Evolutionary conservation across 2,797 vertebrate species (phyloP), one percentile per base, ranked within the genome.

Genomic region (Acanthis flammea): DNA sequence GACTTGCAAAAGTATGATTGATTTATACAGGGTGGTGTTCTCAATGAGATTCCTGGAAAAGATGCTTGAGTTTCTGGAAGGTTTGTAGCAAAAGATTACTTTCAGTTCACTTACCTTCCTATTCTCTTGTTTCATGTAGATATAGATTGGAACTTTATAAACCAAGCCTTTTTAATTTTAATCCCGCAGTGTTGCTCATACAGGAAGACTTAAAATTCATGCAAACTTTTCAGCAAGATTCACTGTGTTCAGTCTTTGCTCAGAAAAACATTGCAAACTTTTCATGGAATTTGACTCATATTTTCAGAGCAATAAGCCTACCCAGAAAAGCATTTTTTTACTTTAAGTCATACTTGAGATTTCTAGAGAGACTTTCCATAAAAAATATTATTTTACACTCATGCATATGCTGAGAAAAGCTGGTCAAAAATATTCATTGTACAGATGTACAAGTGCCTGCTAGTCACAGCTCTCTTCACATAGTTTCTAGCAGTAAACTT

Each of bases 141-240:
- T 76, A 89, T 48, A 66, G 44, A 60, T 76, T 94, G 44, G 79
- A 97, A 86, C 58, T 83, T 61, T 91, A 91, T 47, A 95, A 96
- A 88, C 14, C 4, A 12, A 73, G 19, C 13, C 25, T 45, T 35
- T 90, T 94, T 66, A 82, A 88, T 94, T 92, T 81, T 89, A 78
- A 31, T 90, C 48, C 39, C 44, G 89, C 16, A 15, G 27, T 90
- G 30, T 67, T 82, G 44, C 61, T 88, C 55, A 60, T 66, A n/a
- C 27, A 91, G 63, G 33, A 60, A 31, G 30, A 94, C 84, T 82
- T 75, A 65, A 93, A 89, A 95, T 77, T 90, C 61, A 92, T 63
- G 72, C 31, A 75, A 50, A 13, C 14, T 84, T 62, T 87, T 89
- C 88, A 88, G 57, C 18, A 76, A 92, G 50, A 47, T 71, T 61